Base-by-base conservation (phyloP, 2,888 invertebrate genomes). In the Graphium colonna region DNA sequence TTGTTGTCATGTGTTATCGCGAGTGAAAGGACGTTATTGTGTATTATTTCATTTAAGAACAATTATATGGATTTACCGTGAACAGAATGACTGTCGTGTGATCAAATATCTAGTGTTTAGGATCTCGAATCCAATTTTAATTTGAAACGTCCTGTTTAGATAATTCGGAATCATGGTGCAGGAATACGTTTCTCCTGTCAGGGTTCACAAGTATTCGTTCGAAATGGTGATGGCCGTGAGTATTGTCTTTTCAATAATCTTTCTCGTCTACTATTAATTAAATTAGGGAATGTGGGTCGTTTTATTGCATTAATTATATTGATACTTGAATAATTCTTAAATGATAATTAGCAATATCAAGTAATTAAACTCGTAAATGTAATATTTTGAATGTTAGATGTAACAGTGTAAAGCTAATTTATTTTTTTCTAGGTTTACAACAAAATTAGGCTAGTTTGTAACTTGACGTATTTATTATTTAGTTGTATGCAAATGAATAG, bases 181-280 rank as follows among this genome's bases (percentile, higher is more conserved):
- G 89, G 96, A 97, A 82, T 98, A 97, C 89, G 95, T 96, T 80
- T 96, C 97, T 62, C 98, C 98, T 68, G 94, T 98, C 50, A 93
- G 98, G 92, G 96, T 98, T 65, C 98, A 98, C 91, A 97, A 97
- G 88, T 94, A 95, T 82, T 95, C 97, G 48, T 98, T 98, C 86
- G 97, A 98, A 86, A 92, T 98, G 82, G 97, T 98, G 68, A 98
- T 98, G 98, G 95, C 95, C 91, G 97, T 97, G 87, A 93, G 96
- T 93, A 81, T 52, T 31, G 16, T 9, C 8, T 48, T 1, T 28
- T 46, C 38, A 57, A 61, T 49, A 41, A 5, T 17, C 41, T 46
- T 42, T 55, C 28, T 3, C 17, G 7, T 9, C 3, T 28, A 33
- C 9, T 5, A 10, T 21, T 21, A 21, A 21, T 21, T 21, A 3